Evolutionary conservation across 2,113 vertebrate species (phyloP).

Genomic region (Nothocercus julius): DNA sequence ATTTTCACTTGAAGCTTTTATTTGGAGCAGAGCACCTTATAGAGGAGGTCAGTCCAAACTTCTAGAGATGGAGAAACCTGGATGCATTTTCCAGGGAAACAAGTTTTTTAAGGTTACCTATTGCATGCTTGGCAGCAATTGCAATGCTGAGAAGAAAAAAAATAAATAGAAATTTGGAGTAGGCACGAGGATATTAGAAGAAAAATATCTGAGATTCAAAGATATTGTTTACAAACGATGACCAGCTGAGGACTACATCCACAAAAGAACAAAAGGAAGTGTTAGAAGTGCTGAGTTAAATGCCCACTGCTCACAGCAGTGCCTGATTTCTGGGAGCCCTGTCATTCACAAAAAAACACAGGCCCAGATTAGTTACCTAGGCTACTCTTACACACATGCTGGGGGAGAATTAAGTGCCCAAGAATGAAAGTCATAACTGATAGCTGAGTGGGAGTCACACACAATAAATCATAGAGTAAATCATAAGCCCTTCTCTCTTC

Average conservation of each 20-base stretch:
- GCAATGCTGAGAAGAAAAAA: rapidly evolving
- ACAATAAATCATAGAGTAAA: background rate
- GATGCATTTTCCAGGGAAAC: background rate
- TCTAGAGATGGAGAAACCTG: background rate
- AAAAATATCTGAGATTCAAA: background rate
- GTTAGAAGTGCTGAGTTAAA: background rate
- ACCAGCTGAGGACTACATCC: background rate
- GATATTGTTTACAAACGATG: background rate
- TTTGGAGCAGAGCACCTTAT: background rate
- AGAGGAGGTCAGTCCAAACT: background rate
- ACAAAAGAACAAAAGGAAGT: background rate
- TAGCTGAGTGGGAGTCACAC: background rate
- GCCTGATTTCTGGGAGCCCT: background rate
- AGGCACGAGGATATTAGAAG: background rate
- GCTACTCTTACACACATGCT: background rate
- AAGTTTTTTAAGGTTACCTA: background rate
- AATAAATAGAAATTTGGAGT: background rate
- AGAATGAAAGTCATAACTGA: background rate
- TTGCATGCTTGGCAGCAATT: background rate
- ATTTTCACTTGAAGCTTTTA: background rate
- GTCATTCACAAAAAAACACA: background rate
- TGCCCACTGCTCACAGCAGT: background rate
- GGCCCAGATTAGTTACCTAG: background rate
- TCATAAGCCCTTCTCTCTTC: background rate
- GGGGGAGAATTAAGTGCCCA: background rate